Conservation (phyloP, 2,113 vertebrate species). For the Tylochromis polylepis region DNA sequence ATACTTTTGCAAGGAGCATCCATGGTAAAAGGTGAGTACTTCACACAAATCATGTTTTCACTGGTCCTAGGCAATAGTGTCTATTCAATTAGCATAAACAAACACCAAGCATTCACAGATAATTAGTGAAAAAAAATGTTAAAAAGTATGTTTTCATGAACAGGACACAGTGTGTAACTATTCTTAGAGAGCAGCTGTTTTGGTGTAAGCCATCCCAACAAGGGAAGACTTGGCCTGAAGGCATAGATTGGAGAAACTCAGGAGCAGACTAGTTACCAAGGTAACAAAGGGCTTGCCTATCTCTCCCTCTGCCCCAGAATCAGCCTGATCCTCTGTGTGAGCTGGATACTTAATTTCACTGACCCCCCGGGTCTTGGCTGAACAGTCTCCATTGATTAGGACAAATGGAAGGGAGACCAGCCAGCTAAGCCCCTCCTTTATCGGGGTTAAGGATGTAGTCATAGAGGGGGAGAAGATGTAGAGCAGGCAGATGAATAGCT, state of each 20-base stretch:
- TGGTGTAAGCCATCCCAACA: background rate
- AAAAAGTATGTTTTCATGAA: background rate
- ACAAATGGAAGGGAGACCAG: conserved; percentile 67
- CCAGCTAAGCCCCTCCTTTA: conserved; percentile 56
- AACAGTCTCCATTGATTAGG: conserved; percentile 77
- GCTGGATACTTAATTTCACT: conserved; percentile 73
- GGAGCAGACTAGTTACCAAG: conserved; percentile 53
- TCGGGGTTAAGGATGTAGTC: conserved; percentile 70
- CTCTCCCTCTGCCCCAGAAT: conserved; percentile 2
- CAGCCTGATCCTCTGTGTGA: conserved; percentile 60
- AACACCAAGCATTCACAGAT: background rate
- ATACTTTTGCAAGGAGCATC: background rate
- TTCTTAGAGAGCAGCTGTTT: conserved; percentile 18
- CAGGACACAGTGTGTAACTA: background rate
- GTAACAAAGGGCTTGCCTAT: conserved; percentile 48
- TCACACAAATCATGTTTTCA: background rate
- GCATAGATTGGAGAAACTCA: conserved; percentile 15
- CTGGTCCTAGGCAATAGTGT: background rate
- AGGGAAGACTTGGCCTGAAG: background rate
- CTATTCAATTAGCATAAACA: background rate
- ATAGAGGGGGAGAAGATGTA: conserved; percentile 45
- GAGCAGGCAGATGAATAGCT: conserved; percentile 41
- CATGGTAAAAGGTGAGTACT: background rate
- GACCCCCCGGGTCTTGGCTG: conserved; percentile 71
- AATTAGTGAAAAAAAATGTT: background rate